These are phyloP conservation scores for Embiotoca jacksoni DNA, from an alignment of 2,113 vertebrate genomes.

Conservation along the genomic window DNA sequence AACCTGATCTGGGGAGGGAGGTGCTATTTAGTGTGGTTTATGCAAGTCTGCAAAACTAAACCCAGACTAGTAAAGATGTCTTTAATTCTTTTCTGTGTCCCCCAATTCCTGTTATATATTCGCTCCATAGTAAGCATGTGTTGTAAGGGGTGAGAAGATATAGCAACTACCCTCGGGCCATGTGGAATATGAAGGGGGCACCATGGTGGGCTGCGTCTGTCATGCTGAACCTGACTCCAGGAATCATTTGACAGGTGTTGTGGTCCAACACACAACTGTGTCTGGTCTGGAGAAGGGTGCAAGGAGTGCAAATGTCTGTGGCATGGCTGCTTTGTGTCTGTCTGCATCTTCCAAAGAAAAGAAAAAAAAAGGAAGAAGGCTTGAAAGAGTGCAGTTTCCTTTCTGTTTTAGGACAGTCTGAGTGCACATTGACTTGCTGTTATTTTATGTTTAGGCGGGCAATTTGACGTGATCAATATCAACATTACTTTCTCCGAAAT, in stretches of 20 bases:
- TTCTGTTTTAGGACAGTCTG: not conserved
- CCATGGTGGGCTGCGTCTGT: constrained; percentile 44
- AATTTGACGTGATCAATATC: not conserved
- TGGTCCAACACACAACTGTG: constrained; percentile 71
- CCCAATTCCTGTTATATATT: constrained; percentile 36
- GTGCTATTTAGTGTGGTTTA: constrained; percentile 1
- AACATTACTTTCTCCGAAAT: not conserved
- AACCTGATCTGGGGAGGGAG: not conserved
- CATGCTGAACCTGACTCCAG: constrained; percentile 69
- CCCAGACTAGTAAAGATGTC: constrained; percentile 37
- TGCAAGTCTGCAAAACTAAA: constrained; percentile 20
- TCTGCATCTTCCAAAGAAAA: constrained; percentile 61
- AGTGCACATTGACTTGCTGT: not conserved
- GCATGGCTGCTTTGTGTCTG: constrained; percentile 79
- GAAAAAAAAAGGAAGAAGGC: constrained; percentile 13
- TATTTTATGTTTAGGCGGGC: constrained; percentile 1
- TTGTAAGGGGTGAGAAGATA: constrained; percentile 31
- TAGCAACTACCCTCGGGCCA: constrained; percentile 12
- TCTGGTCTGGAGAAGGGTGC: constrained; percentile 67
- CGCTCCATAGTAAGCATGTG: constrained; percentile 31
- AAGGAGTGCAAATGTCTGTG: constrained; percentile 68
- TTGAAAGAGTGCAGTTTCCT: constrained; percentile 34
- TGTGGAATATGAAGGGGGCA: constrained; percentile 62
- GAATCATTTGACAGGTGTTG: constrained; percentile 72
- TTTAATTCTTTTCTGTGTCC: constrained; percentile 26